Evolutionary conservation across 2,888 invertebrate genomes (phyloP), one percentile per base, ranked within the genome.

Genomic region (Lamellibrachia columna): DNA sequence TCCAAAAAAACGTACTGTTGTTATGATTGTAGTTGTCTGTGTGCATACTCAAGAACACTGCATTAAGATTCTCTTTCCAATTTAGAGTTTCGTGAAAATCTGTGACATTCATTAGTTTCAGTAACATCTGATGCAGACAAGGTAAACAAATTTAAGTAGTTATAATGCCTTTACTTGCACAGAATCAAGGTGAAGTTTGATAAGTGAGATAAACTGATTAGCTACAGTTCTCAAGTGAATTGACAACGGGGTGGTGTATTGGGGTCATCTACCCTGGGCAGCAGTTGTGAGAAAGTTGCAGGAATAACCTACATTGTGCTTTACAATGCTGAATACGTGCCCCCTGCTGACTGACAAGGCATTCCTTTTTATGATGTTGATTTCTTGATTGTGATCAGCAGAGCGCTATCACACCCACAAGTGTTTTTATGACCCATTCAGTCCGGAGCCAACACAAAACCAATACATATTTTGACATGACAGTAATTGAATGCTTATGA

Each of bases 401-500:
- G 75, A 3, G 75, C 22, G 75, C n/a, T 75, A 75, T 75, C 75
- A 75, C 75, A 22, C 75, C n/a, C 40, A 40, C 40, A 40, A 75
- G 75, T n/a, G 75, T 75, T 75, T 75, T 75, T 75, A n/a, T 22
- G 75, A n/a, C 75, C 75, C 75, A 75, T 75, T 75, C 75, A 75
- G 22, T 22, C 22, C 1, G 22, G 15, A 15, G 75, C 75, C 75
- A 22, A 75, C 75, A 75, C 75, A 75, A 75, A 75, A 75, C 75
- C 75, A 2, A 75, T 75, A 75, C 75, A 75, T 75, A 75, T 75
- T 75, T 75, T 75, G 75, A 75, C 75, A 75, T 75, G 75, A 75
- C 75, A 75, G 75, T 75, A 75, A 75, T 75, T 75, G 75, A 75
- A 75, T 75, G 75, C 75, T 75, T 75, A 75, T 75, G 75, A 75